Evolutionary conservation across 1,140 invertebrate genomes (phyloP).

Genomic region (Nebria ingens): DNA sequence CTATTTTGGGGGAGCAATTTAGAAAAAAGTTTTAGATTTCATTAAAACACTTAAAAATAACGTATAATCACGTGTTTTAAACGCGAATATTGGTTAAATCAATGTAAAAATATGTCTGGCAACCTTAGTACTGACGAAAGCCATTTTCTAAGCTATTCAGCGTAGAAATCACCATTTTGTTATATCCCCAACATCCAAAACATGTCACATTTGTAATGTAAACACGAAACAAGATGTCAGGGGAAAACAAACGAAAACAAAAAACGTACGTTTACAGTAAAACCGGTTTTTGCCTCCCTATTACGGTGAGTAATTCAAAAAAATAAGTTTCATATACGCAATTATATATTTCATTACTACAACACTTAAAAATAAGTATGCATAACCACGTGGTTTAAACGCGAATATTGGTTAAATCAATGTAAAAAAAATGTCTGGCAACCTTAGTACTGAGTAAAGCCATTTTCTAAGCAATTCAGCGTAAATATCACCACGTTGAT

Average conservation of each 20-base stretch:
- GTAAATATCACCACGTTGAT: not conserved
- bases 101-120: not conserved
- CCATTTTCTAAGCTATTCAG: no score
- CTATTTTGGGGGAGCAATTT: not conserved
- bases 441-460: not conserved
- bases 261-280: not conserved
- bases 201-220: not conserved
- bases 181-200: not conserved
- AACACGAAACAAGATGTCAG: not conserved
- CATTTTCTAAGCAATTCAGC: not conserved
- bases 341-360: not conserved
- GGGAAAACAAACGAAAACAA: not conserved
- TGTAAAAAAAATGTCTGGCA: slow-evolving; percentile 1
- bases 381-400: not conserved
- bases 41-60: not conserved
- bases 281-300: not conserved
- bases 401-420: not conserved
- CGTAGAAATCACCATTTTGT: no score
- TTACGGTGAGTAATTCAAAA: not conserved
- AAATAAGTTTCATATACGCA: not conserved
- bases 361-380: not conserved
- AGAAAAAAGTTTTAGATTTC: not conserved
- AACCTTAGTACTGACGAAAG: not conserved
- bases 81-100: not conserved
- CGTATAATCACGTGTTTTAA: not conserved